These are phyloP conservation scores for Gymnodraco acuticeps DNA, from an alignment of 2,797 vertebrate species.

Conservation along the genomic window DNA sequence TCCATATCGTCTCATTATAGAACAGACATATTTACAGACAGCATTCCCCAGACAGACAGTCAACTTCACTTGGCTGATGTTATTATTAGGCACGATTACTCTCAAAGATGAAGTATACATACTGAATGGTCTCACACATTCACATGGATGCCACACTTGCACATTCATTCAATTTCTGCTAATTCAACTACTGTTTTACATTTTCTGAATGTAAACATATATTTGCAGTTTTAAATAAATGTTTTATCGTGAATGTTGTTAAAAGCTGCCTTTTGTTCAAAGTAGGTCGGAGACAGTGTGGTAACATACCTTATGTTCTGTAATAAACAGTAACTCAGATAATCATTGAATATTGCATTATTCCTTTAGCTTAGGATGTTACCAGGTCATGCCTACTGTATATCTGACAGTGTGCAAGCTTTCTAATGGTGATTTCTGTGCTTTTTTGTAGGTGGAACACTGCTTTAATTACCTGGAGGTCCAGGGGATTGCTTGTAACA, in stretches of 20 bases:
- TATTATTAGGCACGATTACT: slow-evolving; percentile 22
- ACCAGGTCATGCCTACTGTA: neutral
- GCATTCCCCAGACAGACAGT: slow-evolving; percentile 30
- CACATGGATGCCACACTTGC: neutral
- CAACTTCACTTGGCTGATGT: neutral
- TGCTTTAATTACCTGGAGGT: slow-evolving; percentile 98
- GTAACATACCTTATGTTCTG: neutral
- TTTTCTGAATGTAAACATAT: neutral
- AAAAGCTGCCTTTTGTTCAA: neutral
- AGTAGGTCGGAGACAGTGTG: neutral
- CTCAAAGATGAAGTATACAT: slow-evolving; percentile 1
- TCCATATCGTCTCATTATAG: slow-evolving; percentile 52
- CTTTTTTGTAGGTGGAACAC: slow-evolving; percentile 89
- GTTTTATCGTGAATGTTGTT: neutral
- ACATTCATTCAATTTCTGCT: slow-evolving; percentile 4
- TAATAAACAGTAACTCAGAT: neutral
- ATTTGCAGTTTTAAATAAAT: too few relatives aligned
- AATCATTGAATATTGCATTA: neutral
- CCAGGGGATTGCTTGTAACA: slow-evolving; percentile 92
- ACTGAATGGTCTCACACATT: neutral
- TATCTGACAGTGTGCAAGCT: neutral
- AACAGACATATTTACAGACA: slow-evolving; percentile 47
- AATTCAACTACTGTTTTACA: neutral
- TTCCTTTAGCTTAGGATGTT: neutral
- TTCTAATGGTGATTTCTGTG: slow-evolving; percentile 24